phyloP scores from a whole-genome alignment of 2,888 invertebrate genomes.

The Tetragonula carbonaria region DNA sequence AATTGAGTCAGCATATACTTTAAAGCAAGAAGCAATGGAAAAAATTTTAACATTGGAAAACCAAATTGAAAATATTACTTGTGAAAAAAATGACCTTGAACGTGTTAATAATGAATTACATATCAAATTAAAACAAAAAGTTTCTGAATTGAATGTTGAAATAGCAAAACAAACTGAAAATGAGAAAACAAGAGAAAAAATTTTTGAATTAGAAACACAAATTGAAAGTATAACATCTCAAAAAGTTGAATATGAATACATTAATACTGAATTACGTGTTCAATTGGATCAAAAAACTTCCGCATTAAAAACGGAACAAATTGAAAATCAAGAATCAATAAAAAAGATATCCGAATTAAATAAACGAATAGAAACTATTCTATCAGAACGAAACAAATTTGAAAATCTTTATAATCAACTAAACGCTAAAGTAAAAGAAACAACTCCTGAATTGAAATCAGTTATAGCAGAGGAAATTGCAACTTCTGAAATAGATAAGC shows the following conservation, averaged over 20 bases:
- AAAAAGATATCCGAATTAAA: slow-evolving; percentile 32
- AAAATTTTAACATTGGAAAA: slow-evolving; percentile 13
- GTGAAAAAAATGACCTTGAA: slow-evolving; percentile 38
- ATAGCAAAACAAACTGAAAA: neutral
- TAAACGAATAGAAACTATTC: slow-evolving; percentile 28
- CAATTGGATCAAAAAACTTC: neutral
- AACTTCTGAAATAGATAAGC: neutral
- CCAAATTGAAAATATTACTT: neutral
- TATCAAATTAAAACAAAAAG: slow-evolving; percentile 19
- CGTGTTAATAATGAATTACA: slow-evolving; percentile 14
- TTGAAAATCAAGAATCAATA: slow-evolving; percentile 17
- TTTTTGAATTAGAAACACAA: slow-evolving; percentile 23
- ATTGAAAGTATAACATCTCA: slow-evolving; percentile 28
- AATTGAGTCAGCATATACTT: neutral
- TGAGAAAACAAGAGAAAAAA: slow-evolving; percentile 3
- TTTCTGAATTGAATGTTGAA: neutral
- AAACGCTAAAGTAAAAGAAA: neutral
- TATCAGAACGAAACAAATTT: slow-evolving; percentile 45
- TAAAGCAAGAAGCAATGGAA: neutral
- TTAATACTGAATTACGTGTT: slow-evolving; percentile 1
- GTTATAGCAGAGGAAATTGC: neutral
- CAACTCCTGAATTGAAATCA: neutral
- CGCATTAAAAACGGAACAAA: neutral
- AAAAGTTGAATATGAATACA: slow-evolving; percentile 24
- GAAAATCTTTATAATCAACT: slow-evolving; percentile 32